Percentiles rank a stretch among this genome's conserved stretches.
Evolutionary conservation across 2,113 vertebrate genomes (phyloP).

Genomic region (Urocolius indicus): DNA sequence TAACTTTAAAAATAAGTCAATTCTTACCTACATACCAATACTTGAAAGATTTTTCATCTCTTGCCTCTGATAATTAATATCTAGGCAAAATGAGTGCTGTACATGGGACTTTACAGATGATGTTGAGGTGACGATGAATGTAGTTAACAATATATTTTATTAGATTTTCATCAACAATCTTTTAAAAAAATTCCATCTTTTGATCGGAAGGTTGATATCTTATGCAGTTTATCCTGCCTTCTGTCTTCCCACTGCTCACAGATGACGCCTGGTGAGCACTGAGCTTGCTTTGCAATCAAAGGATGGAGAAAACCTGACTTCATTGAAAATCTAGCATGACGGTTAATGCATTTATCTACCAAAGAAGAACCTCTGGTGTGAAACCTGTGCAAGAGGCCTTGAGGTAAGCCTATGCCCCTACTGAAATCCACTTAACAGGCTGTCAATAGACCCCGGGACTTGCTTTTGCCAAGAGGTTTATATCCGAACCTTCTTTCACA

Average conservation of each 20-base stretch:
- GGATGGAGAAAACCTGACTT: neutral
- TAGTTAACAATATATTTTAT: neutral
- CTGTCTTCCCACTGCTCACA: neutral
- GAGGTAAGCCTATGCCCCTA: neutral
- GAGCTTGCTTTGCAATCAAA: neutral
- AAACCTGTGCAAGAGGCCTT: neutral
- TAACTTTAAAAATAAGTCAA: neutral
- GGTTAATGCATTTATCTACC: neutral
- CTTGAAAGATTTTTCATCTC: neutral
- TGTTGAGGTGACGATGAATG: neutral
- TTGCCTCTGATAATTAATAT: neutral
- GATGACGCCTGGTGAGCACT: neutral
- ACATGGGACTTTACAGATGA: neutral
- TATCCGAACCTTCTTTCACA: neutral
- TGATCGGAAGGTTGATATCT: too few species aligned
- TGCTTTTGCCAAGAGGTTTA: neutral
- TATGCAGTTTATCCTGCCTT: neutral
- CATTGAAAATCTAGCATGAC: neutral
- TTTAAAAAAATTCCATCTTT: neutral
- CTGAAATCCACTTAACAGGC: neutral
- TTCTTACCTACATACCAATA: neutral
- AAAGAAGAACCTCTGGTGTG: neutral
- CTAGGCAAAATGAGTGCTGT: neutral
- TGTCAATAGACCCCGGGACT: fast-evolving
- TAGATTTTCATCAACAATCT: neutral